Percentiles rank a stretch among this genome's conserved stretches.
Evolutionary conservation across 2,797 vertebrate genomes (phyloP).

Genomic region (Eulemur coronatus): DNA sequence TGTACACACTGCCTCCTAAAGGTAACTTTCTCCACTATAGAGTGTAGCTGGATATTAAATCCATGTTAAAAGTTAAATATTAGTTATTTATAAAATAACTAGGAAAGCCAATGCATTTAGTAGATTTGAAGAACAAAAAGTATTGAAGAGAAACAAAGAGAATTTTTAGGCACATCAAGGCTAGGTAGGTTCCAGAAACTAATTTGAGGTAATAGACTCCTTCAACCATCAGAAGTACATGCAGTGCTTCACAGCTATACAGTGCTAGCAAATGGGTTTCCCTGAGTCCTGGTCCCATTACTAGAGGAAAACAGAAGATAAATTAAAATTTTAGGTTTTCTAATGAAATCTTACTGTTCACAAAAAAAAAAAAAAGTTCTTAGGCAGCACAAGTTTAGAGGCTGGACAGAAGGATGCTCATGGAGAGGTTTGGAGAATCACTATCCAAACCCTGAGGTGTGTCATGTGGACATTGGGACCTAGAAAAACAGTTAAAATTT

Average conservation of each 20-base stretch:
- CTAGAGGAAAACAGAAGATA: background rate
- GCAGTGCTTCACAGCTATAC: background rate
- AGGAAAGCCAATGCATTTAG: background rate
- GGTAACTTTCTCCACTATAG: background rate
- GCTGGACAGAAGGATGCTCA: background rate
- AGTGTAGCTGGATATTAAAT: constrained; percentile 1
- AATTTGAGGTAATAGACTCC: background rate
- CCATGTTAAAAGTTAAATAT: constrained; percentile 11
- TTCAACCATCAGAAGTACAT: background rate
- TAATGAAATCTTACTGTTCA: background rate
- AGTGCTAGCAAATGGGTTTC: background rate
- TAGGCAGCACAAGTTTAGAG: background rate
- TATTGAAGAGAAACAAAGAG: background rate
- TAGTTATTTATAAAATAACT: background rate
- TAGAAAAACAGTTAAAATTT: background rate
- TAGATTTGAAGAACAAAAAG: background rate
- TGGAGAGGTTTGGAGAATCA: background rate
- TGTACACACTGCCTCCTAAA: background rate
- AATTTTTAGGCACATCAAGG: background rate
- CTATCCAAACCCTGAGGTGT: background rate
- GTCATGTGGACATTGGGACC: background rate
- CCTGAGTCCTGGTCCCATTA: background rate
- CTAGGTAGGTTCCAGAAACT: background rate
- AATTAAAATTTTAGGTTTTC: background rate
- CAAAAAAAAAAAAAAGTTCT: background rate